Base-by-base conservation (phyloP, 1,140 invertebrate species). In the Stegodyphus dumicola region DNA sequence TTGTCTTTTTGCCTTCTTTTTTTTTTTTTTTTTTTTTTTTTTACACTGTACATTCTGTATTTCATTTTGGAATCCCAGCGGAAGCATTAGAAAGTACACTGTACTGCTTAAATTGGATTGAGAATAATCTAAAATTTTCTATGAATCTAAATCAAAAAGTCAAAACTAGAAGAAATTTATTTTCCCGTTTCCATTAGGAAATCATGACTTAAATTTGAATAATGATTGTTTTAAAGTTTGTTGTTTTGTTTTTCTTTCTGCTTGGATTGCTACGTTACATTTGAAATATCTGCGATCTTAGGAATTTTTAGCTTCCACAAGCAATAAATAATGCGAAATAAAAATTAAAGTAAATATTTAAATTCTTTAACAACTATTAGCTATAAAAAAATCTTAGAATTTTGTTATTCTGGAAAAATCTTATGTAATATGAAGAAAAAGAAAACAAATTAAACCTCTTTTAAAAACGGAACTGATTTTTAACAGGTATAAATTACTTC, bases 61-160 rank as follows among this genome's bases (percentile, higher is more conserved):
- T 33, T 33, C 33, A 33, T 33, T 33, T 54, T 78, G 17, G 49
- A 56, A 71, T 53, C 18, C 67, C 18, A 80, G 13, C 48, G 52
- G n/a, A 71, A 85, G 70, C 49, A 77, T 85, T 85, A 76, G 60
- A 85, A 67, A 17, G 18, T 76, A 76, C 74, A 85, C 67, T 85
- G 69, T 85, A 85, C 77, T 77, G 51, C 66, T 74, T 64, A 77
- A 85, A 85, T 85, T 85, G 66, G 74, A 60, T 70, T 85, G 52
- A 11, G 81, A 76, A 85, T 70, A 70, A 84, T 81, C 70, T 74
- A 74, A 81, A 74, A 66, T 53, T 65, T 52, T 49, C 48, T 71
- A 65, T 65, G 60, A 80, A 74, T 74, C 17, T 56, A 74, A 33
- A 66, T 65, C 6, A 6, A 4, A 33, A 64, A 60, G 9, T 60